Conservation (phyloP, 2,797 vertebrate species). For the Clarias pachynema region DNA sequence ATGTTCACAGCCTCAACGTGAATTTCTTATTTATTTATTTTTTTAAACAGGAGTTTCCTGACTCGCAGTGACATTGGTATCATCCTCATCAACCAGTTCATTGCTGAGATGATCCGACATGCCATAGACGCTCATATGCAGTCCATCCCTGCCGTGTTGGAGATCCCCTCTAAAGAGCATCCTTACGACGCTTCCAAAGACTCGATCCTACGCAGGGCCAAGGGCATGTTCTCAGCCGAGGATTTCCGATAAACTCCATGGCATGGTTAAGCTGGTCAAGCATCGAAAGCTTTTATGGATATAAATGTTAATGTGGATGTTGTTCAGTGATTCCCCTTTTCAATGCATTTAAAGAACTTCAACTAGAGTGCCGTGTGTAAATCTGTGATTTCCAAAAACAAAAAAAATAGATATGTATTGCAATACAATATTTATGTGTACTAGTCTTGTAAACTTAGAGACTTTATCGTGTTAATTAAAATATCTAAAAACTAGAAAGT, state of each 20-base stretch:
- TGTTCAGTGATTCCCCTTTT: background rate
- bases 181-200: conserved; percentile 94
- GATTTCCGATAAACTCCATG: conserved; percentile 81
- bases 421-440: background rate
- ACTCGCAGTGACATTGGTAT: conserved; percentile 89
- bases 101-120: conserved; percentile 94
- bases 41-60: conserved; percentile 83
- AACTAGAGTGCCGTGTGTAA: background rate
- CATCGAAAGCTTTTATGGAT: background rate
- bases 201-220: conserved; percentile 90
- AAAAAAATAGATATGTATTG: background rate
- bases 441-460: conserved; percentile 15
- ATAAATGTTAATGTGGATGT: conserved; percentile 11
- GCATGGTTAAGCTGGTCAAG: background rate
- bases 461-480: conserved; percentile 34
- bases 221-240: conserved; percentile 90
- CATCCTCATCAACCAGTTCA: conserved; percentile 94
- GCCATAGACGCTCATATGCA: conserved; percentile 88
- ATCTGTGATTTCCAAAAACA: conserved; percentile 18
- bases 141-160: conserved; percentile 89
- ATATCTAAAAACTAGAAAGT: background rate
- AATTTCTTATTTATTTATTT: background rate
- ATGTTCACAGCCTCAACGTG: background rate
- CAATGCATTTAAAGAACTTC: background rate
- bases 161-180: conserved; percentile 96